phyloP scores from a whole-genome alignment of 2,113 vertebrate genomes.

The Lepus americanus region DNA sequence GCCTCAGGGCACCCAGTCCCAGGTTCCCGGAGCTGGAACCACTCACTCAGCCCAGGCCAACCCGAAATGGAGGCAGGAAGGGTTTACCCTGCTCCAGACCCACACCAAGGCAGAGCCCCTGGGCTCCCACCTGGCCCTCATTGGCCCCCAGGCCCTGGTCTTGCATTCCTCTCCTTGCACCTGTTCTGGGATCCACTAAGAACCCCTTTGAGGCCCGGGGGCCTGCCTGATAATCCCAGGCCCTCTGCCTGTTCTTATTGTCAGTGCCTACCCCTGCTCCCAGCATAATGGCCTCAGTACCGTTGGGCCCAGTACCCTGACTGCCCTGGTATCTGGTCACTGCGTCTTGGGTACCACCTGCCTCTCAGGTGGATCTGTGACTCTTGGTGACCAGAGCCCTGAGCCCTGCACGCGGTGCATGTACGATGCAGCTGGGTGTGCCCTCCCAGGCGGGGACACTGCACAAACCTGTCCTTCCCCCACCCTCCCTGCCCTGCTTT shows the following conservation, averaged over 20 bases:
- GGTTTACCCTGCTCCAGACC: neutral
- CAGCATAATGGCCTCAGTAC: rapidly evolving
- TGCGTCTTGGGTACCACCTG: neutral
- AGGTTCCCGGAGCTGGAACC: neutral
- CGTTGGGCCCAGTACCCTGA: neutral
- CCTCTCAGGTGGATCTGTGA: neutral
- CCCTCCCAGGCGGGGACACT: neutral
- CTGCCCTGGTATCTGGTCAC: rapidly evolving
- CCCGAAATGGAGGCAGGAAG: neutral
- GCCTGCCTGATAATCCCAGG: neutral
- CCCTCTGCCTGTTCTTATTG: neutral
- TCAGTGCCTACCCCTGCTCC: neutral
- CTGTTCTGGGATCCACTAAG: neutral
- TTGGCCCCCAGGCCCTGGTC: neutral
- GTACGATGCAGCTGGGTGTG: neutral
- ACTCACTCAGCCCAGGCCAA: neutral
- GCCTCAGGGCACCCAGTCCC: neutral
- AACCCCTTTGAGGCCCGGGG: neutral
- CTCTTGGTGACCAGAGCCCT: neutral
- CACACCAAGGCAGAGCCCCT: neutral
- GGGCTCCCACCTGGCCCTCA: neutral
- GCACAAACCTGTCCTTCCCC: neutral
- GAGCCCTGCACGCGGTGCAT: rapidly evolving
- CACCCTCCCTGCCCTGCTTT: neutral
- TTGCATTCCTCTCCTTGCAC: neutral